Base-by-base conservation (phyloP, 1,140 invertebrate genomes). In the Zaprionus ghesquierei region DNA sequence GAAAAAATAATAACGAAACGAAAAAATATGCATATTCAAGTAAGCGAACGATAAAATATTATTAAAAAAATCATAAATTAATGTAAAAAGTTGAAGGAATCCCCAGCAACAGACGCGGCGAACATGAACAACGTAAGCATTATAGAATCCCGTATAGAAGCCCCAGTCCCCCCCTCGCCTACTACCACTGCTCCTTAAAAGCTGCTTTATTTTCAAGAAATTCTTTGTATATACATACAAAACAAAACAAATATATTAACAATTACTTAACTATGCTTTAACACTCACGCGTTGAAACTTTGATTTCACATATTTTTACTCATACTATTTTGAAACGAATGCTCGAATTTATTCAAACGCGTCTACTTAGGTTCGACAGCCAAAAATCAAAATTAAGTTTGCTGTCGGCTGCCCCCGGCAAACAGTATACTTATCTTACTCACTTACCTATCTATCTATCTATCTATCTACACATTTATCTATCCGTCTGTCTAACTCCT, bases 11-110 rank as follows among this genome's bases (percentile, higher is more conserved):
- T 27, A 60, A 54, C 25, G 27, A 66, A 66, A 56, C 10, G 10
- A 71, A 55, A 68, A 41, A 18, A 65, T 87, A 82, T 73, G 64
- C 69, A 73, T 84, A 76, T 33, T 66, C 71, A 59, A 61, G 65
- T 86, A 87, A 79, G 70, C 76, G 70, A 71, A 44, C 54, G 49
- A 56, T 55, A 29, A 56, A 53, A 77, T 70, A 66, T 49, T 68
- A 77, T 75, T 72, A 70, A 69, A 70, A 69, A 66, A 68, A 54
- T 80, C 38, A 60, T 75, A 71, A 85, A 79, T 76, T 65, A 80
- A 72, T 87, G 82, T 87, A 87, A 87, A 86, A 81, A 86, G 69
- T 82, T 73, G 55, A 56, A 53, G 54, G 73, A 60, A 55, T 27
- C 63, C 64, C 62, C 64, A 27, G 18, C 29, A 56, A 64, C 4